Evolutionary conservation across 1,140 invertebrate species (phyloP).

Genomic region (Trichonephila clavata): DNA sequence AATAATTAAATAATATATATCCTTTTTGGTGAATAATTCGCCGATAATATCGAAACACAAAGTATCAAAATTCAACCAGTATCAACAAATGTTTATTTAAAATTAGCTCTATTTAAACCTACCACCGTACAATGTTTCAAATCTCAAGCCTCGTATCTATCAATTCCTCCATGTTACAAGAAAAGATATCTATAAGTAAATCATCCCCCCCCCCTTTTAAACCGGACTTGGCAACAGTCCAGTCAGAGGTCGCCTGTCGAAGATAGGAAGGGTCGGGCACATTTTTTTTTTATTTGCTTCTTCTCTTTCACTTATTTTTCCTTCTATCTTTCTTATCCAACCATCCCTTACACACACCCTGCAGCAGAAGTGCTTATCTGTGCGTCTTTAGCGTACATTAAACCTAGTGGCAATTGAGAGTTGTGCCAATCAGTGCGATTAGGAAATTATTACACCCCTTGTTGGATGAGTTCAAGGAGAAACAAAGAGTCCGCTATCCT

Average conservation of each 20-base stretch:
- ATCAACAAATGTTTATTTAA: conserved; percentile 42
- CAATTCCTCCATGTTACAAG: background rate
- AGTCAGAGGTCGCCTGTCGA: conserved; percentile 35
- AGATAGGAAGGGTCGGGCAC: conserved; percentile 24
- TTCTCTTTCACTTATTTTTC: background rate
- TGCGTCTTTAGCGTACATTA: conserved; percentile 56
- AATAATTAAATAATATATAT: background rate
- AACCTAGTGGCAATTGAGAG: conserved; percentile 54
- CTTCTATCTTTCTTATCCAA: background rate
- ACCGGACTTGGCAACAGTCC: conserved; percentile 24
- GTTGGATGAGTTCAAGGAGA: background rate
- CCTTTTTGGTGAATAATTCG: background rate
- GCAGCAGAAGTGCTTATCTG: conserved; percentile 21
- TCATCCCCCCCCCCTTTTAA: background rate
- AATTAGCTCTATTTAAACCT: background rate
- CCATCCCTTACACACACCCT: background rate
- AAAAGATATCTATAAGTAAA: conserved; percentile 30
- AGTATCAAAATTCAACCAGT: conserved; percentile 46
- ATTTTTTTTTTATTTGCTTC: background rate
- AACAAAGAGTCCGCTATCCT: background rate
- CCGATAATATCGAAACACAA: conserved; percentile 2
- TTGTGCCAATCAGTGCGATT: conserved; percentile 39
- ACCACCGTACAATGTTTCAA: conserved; percentile 23
- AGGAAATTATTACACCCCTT: conserved; percentile 18
- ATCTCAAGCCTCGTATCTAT: background rate